Base-by-base conservation (phyloP, 2,888 invertebrate genomes). In the Diplolepis rosae region DNA sequence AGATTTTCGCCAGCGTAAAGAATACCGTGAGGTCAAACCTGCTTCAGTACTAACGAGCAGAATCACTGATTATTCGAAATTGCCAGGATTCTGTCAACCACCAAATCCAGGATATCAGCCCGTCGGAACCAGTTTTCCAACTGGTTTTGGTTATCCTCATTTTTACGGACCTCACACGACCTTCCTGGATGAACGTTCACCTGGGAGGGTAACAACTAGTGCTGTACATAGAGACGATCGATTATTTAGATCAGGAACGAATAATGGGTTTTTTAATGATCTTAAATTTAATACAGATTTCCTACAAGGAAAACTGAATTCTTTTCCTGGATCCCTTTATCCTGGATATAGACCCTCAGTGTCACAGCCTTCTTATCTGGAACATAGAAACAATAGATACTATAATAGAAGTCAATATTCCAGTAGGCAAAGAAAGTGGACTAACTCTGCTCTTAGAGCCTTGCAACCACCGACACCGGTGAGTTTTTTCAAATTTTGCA, bases 381-480 rank as follows among this genome's bases (percentile, higher is more conserved):
- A 85, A 79, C 77, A 83, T 73, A 72, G 77, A 45, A 71, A 72
- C 66, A 80, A 76, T 11, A 71, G 32, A 52, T 73, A 77, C 45
- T 79, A 75, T 69, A 73, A 74, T n/a, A 70, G 77, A 48, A 76
- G 75, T 39, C 76, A 75, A 54, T 80, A 80, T 22, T 75, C 78
- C 32, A 76, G 79, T 48, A 80, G 77, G 45, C 83, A 85, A 32
- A 79, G 83, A 68, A 85, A 84, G 67, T 85, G 84, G 85, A 81
- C 76, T 77, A 76, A 73, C 66, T 77, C 82, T 9, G 77, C 83
- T 50, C 79, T 84, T 28, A 82, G 83, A 24, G 81, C 78, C 22
- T 73, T 85, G 13, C 85, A 84, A 39, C 82, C 84, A 11, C 79
- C 84, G 30, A 77, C 82, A 45, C 83, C 82, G 69, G 85, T 85